Base-by-base conservation (phyloP, 2,797 vertebrate species). In the Pteronotus mesoamericanus region DNA sequence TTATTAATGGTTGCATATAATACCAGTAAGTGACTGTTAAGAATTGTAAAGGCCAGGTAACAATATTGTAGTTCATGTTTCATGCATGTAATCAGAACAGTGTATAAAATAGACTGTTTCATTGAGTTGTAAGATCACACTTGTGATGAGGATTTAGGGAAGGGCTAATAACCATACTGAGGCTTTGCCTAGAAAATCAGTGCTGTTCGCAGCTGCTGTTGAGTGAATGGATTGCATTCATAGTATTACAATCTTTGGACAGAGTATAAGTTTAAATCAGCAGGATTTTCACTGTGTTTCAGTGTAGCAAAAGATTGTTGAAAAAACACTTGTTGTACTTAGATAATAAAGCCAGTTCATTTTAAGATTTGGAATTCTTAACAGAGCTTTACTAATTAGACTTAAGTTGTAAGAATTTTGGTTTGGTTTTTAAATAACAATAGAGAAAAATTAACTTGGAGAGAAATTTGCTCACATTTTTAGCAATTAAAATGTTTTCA, bases 191-290 rank as follows among this genome's bases (percentile, higher is more conserved):
- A 95, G 93, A 95, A 97, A 95, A 84, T 0, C 44, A 96, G 0
- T 89, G 84, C 85, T 97, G 90, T 82, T 77, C 74, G 61, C 98
- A 98, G 98, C 97, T 98, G 98, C 97, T 93, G 59, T 91, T 96
- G 86, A 83, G 22, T 93, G 16, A 96, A 97, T 98, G 95, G 6
- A 95, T 86, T 97, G 68, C 96, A 5, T 96, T 98, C 95, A 96
- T 96, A 96, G 72, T 39, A 29, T 46, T 96, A 37, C 61, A 97
- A 14, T 97, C 87, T 97, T 95, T 97, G 97, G 96, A 96, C 96
- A 94, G 26, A 86, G 72, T 68, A 53, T 29, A 85, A 95, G 77
- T 77, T 87, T 94, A 92, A 68, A 72, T 53, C 66, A 93, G 91
- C 66, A 90, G 44, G 59, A 68, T 32, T 94, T 88, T 95, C 80